These are phyloP conservation scores for Rutpela maculata DNA, from an alignment of 2,888 invertebrate species.

Conservation along the genomic window DNA sequence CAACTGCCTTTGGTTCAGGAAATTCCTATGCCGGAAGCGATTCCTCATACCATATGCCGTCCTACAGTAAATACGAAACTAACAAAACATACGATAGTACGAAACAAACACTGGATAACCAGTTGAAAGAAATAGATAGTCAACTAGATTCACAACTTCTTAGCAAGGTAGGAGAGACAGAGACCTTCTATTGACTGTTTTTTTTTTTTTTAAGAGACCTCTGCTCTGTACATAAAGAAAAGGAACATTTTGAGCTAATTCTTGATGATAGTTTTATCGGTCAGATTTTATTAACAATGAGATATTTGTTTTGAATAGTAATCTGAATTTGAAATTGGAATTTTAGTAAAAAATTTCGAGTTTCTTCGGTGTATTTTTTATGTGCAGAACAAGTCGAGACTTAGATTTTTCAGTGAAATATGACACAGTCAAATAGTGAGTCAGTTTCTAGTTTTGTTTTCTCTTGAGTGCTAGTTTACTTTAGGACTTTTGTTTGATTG, in stretches of 20 bases:
- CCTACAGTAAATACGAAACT: slow-evolving; percentile 74
- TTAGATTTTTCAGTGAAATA: slow-evolving; percentile 58
- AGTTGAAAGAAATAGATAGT: slow-evolving; percentile 88
- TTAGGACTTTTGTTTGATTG: slow-evolving; percentile 46
- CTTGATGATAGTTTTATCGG: background rate
- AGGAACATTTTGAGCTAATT: slow-evolving; percentile 36
- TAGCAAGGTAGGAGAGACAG: slow-evolving; percentile 76
- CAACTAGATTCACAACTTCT: slow-evolving; percentile 84
- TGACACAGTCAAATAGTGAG: slow-evolving; percentile 67
- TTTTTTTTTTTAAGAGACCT: slow-evolving; percentile 33
- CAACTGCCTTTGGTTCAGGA: slow-evolving; percentile 77
- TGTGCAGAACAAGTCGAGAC: slow-evolving; percentile 60
- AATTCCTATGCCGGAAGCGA: slow-evolving; percentile 78
- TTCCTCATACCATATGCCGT: slow-evolving; percentile 75
- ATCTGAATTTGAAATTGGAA: background rate
- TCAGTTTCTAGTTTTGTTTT: slow-evolving; percentile 60
- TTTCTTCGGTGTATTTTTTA: background rate
- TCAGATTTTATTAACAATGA: slow-evolving; percentile 33
- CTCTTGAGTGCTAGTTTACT: slow-evolving; percentile 56
- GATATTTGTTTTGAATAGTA: slow-evolving; percentile 35
- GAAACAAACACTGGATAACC: slow-evolving; percentile 85
- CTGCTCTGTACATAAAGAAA: slow-evolving; percentile 45
- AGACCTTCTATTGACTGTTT: slow-evolving; percentile 73
- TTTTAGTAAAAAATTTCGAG: background rate
- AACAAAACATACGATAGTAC: slow-evolving; percentile 82